These are phyloP conservation scores for Xanthorhoe designata DNA, from an alignment of 2,888 invertebrate genomes.

Conservation along the genomic window DNA sequence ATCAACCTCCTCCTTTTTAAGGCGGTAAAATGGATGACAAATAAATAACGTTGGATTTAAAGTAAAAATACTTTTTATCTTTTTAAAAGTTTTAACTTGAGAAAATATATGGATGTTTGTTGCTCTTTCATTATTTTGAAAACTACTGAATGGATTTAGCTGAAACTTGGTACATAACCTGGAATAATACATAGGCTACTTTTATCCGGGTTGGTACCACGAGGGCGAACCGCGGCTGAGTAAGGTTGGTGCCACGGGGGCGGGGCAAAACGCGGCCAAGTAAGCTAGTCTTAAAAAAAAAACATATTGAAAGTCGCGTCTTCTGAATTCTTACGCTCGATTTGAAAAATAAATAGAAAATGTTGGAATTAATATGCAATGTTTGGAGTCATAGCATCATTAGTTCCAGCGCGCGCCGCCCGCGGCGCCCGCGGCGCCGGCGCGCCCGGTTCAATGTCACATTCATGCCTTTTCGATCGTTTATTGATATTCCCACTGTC, in stretches of 20 bases:
- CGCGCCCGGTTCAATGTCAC: background rate
- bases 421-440: too few species aligned
- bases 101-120: too few species aligned
- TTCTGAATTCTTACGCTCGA: background rate
- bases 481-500: background rate
- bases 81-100: too few species aligned
- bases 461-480: background rate
- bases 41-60: too few species aligned
- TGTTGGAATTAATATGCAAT: slow-evolving; percentile 3
- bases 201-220: background rate
- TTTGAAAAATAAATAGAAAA: slow-evolving; percentile 9
- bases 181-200: background rate
- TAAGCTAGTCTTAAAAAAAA: too few species aligned
- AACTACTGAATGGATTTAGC: background rate
- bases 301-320: slow-evolving; percentile 9
- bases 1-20: too few species aligned
- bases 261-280: too few species aligned
- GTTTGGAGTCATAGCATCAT: slow-evolving; percentile 12
- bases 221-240: too few species aligned
- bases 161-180: too few species aligned
- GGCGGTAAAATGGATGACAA: too few species aligned
- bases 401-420: background rate
- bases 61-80: too few species aligned
- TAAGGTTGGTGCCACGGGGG: too few species aligned
- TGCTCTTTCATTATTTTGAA: background rate